A percentile compares a stretch with the other conserved stretches of the same genome.
These are phyloP conservation scores for Eudyptes chrysolophus DNA, from an alignment of 2,113 vertebrate species.

Conservation along the genomic window DNA sequence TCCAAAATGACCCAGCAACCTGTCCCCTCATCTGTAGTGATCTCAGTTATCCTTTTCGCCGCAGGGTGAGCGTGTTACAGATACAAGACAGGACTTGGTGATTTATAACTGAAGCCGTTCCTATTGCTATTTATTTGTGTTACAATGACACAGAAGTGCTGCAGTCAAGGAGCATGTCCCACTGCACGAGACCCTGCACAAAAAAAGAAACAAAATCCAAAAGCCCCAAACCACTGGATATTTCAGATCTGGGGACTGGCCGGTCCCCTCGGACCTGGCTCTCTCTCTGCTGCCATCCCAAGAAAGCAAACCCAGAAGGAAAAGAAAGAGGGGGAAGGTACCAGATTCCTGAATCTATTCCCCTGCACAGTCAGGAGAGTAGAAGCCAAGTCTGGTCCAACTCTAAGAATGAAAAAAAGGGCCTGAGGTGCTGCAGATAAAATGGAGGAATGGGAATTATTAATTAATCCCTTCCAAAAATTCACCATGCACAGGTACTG, in stretches of 20 bases:
- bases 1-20: not conserved
- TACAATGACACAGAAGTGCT: not conserved
- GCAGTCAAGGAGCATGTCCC: not conserved
- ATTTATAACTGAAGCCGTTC: not conserved
- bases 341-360: not conserved
- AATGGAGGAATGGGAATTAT: not conserved
- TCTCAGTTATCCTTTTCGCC: not conserved
- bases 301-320: not conserved
- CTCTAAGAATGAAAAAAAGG: not conserved
- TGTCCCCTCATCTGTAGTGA: fast-evolving
- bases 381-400: not conserved
- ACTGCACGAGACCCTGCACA: not conserved
- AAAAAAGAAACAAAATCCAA: not conserved
- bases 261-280: fast-evolving
- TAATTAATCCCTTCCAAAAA: not conserved
- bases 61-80: not conserved
- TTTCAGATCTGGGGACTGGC: not conserved
- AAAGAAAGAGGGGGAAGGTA: not conserved
- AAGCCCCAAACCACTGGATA: fast-evolving
- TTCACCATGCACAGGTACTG: not conserved
- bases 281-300: not conserved
- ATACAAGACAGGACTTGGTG: fast-evolving
- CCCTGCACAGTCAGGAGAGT: not conserved
- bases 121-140: fast-evolving
- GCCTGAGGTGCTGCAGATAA: not conserved